Base-by-base conservation (phyloP, 2,113 vertebrate genomes). In the Pangasianodon hypophthalmus region DNA sequence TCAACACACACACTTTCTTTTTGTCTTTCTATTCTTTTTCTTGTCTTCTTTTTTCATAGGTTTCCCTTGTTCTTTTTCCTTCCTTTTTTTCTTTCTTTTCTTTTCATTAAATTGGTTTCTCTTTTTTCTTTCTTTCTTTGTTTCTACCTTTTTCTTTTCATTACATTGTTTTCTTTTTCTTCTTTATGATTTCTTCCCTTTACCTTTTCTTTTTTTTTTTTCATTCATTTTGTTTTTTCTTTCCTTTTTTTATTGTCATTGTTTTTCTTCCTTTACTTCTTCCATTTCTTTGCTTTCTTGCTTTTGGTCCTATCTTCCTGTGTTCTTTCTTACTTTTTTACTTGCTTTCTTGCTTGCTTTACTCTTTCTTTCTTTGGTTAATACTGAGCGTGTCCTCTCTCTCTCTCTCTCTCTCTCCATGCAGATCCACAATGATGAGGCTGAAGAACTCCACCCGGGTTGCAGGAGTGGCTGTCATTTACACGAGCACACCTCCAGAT, bases 391-490 rank as follows among this genome's bases (percentile, higher is more conserved):
- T 69, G 29, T 56, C 13, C 52, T 85, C 54, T 73, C 26, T 58
- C 9, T 71, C 6, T 9, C 8, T n/a, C n/a, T n/a, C n/a, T n/a
- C n/a, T 10, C 29, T 81, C 48, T 81, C 3, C 44, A n/a, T 0
- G 58, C 88, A 99, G 98, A 91, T 88, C 90, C 3, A 24, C 97
- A 56, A 96, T 99, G 97, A 94, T 96, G 94, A 96, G 95, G 92
- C 93, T 99, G 92, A 99, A 98, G 93, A 95, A 88, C 80, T 93
- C 94, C 0, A 87, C 90, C 0, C 93, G 98, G 19, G 95, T 99
- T 60, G 96, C 98, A 0, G 98, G 98, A 9, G 97, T 98, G 2
- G 98, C 97, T 0, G 97, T 98, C 79, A 93, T 97, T 18, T 6
- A 94, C 8, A 93, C 96, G 41, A 96, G 94, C 60, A 91, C 95